A percentile compares a stretch with the other conserved stretches of the same genome.
These are phyloP conservation scores for Spea bombifrons DNA, from an alignment of 2,113 vertebrate species.

Conservation along the genomic window DNA sequence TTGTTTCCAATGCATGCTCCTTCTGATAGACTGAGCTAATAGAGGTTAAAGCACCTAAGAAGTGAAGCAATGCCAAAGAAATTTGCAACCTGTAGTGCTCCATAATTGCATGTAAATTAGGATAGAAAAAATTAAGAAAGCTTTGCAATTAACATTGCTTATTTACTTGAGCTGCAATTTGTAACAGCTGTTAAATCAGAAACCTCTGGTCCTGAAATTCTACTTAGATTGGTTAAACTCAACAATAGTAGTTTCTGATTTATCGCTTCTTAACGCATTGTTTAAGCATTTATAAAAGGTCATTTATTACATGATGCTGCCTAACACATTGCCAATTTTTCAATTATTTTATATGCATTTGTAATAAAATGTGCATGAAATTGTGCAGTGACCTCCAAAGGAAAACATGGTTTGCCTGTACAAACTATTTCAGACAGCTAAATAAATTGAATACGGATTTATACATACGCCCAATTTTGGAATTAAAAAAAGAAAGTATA, in stretches of 20 bases:
- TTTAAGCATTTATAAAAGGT: constrained; percentile 9
- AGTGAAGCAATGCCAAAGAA: constrained; percentile 26
- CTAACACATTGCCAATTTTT: background rate
- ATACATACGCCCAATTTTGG: too few species aligned
- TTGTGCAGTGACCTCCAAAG: constrained; percentile 1
- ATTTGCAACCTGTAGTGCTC: constrained; percentile 39
- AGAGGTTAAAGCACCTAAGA: constrained; percentile 37
- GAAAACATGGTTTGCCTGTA: background rate
- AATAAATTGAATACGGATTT: too few species aligned
- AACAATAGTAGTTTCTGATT: constrained; percentile 7
- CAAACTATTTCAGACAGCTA: too few species aligned
- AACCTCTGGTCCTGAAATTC: constrained; percentile 35
- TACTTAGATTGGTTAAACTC: constrained; percentile 16
- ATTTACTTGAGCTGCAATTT: constrained; percentile 43
- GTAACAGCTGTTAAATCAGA: constrained; percentile 41
- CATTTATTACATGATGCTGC: constrained; percentile 8
- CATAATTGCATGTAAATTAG: constrained; percentile 41
- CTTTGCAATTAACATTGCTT: constrained; percentile 46
- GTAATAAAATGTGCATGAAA: background rate
- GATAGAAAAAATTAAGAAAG: constrained; percentile 36
- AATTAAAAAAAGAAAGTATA: too few species aligned
- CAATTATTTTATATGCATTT: constrained; percentile 3
- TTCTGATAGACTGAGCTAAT: constrained; percentile 14
- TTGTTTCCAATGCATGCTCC: background rate
- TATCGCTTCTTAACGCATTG: constrained; percentile 15